These are phyloP conservation scores for Microctenopoma lineatum DNA, from an alignment of 2,797 vertebrate species.

Conservation along the genomic window DNA sequence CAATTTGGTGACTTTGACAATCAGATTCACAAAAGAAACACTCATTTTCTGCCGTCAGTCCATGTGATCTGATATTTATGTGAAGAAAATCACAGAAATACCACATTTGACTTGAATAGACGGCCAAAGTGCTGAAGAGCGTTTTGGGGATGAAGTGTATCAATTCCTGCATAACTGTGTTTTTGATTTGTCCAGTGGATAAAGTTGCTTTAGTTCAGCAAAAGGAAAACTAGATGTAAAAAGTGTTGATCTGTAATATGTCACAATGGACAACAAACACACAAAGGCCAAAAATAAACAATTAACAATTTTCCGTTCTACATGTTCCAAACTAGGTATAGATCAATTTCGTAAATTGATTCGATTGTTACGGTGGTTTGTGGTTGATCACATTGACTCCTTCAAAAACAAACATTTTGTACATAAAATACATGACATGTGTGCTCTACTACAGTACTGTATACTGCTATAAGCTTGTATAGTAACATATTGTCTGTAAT, in stretches of 20 bases:
- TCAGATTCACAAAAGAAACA: constrained; percentile 19
- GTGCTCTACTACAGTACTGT: constrained; percentile 50
- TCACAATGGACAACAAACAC: constrained; percentile 11
- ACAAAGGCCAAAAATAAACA: constrained; percentile 30
- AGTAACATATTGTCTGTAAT: constrained; percentile 69
- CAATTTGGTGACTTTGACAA: constrained; percentile 47
- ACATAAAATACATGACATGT: constrained; percentile 58
- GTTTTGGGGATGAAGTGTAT: constrained; percentile 23
- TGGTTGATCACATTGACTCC: constrained; percentile 63
- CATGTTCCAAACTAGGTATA: constrained; percentile 44
- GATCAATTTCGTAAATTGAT: constrained; percentile 54
- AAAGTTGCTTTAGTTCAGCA: constrained; percentile 27
- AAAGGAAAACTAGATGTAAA: constrained; percentile 23
- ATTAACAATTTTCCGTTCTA: constrained; percentile 22
- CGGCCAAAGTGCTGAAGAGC: constrained; percentile 30
- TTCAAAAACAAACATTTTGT: constrained; percentile 53
- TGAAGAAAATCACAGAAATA: constrained; percentile 32
- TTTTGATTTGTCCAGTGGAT: constrained; percentile 37
- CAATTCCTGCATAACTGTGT: constrained; percentile 37
- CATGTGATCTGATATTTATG: constrained; percentile 37
- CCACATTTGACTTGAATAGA: constrained; percentile 39
- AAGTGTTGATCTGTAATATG: constrained; percentile 28
- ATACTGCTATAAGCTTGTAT: constrained; percentile 64
- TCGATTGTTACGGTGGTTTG: constrained; percentile 60
- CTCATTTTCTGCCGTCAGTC: constrained; percentile 31